Evolutionary conservation across 2,113 vertebrate species (phyloP), one percentile per base, ranked within the genome.

Genomic region (Agelaius tricolor): DNA sequence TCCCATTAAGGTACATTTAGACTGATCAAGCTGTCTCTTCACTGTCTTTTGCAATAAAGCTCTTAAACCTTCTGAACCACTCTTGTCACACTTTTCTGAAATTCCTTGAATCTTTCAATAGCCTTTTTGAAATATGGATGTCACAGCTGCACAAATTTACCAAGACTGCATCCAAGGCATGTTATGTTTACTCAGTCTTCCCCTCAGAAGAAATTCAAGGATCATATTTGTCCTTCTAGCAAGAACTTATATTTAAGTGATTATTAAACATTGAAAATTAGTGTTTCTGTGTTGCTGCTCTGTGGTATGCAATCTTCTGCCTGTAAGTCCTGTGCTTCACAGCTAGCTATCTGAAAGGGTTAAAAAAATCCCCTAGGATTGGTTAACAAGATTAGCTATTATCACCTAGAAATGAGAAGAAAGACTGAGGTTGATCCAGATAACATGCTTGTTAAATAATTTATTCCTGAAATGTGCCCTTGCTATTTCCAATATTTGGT

Each of bases 101-200:
- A 31, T 52, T 84, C 35, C 18, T 2, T 88, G 54, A 91, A 91
- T 87, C 82, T 93, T 96, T 96, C 93, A 96, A 62, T 37, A 88
- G 66, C 55, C 82, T 90, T 88, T 89, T 61, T 94, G 76, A 97
- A 95, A 95, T 93, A 93, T 75, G 76, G 85, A 95, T 84, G 86
- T 57, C 66, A 86, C 68, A 86, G 76, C 68, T 94, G 85, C 72
- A 74, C 39, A 93, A 61, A 90, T 75, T 92, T 81, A 86, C 28
- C 24, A 81, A 57, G 63, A 71, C 43, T 62, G 39, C 27, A 87
- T 80, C 31, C 69, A 91, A 55, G 77, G 30, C 10, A 17, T 43
- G 26, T 57, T 89, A 31, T 2, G 1, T 72, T 89, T 92, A 76
- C 49, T 68, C 30, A 71, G 27, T 74, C 41, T 44, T 83, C 10